Evolutionary conservation across 2,113 vertebrate genomes (phyloP), one percentile per base, ranked within the genome.

Genomic region (Mustelus asterias): DNA sequence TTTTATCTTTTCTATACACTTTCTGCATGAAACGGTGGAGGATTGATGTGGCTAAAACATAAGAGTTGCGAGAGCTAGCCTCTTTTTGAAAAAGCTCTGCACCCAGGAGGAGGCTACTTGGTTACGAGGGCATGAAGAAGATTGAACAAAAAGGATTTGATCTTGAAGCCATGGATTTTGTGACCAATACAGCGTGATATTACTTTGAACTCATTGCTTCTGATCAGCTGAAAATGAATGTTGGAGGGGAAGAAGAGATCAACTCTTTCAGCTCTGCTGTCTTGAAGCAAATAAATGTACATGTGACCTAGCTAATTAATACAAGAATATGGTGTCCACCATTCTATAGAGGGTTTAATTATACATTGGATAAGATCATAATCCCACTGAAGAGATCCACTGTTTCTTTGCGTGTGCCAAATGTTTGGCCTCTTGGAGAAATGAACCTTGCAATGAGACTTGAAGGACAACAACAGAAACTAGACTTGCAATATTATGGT

Each of bases 301-400:
- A 93, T 20, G n/a, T 67, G 33, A 18, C 88, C 54, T 63, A 65
- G 89, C 63, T 93, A 93, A 72, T 95, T 95, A 24, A 70, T 44
- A 44, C 94, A 95, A 95, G 26, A 72, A 33, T 69, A 76, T 95
- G 67, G 69, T 76, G 37, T 70, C 93, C 72, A 24, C 37, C 22
- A 16, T 70, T 48, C 67, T 72, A 18, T 26, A 44, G 67, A 26
- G 92, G 63, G n/a, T 44, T 94, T 18, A 48, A 72, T 72, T 54
- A 72, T 95, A 54, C 94, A 48, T 54, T 20, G 94, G 44, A 29
- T 95, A 44, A 37, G 37, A 94, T 94, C 92, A 94, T 94, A 76
- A 48, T 48, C 5, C 24, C 37, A 26, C 37, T 5, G 37, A 95
- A 4, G 65, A 95, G 44, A 72, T 54, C 22, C 69, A 37, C 33